These are phyloP conservation scores for Schrankia costaestrigalis DNA, from an alignment of 2,888 invertebrate species.

Conservation along the genomic window DNA sequence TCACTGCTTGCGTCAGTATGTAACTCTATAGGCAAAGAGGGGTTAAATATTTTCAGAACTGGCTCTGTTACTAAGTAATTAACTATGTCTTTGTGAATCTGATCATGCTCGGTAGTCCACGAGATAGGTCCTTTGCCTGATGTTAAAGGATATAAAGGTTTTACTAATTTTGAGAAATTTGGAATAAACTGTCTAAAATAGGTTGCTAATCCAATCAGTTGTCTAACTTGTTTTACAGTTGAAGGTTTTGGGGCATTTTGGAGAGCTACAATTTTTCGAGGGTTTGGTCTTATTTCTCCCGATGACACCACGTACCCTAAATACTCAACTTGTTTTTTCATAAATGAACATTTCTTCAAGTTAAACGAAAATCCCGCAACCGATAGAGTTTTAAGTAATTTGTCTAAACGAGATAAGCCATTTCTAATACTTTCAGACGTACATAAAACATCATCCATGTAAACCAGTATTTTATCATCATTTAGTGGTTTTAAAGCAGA, in stretches of 20 bases:
- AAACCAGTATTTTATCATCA: neutral
- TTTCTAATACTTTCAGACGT: neutral
- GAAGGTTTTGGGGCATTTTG: neutral
- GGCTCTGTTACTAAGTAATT: too few species aligned
- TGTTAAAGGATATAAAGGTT: too few species aligned
- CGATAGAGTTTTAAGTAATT: neutral
- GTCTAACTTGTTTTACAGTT: neutral
- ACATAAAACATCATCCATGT: neutral
- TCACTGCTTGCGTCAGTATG: too few species aligned
- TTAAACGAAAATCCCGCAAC: too few species aligned
- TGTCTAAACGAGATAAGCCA: neutral
- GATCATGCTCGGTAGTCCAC: too few species aligned
- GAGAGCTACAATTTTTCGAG: neutral
- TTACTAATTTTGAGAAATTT: too few species aligned
- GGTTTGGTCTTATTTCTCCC: neutral
- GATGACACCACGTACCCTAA: neutral
- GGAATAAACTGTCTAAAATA: neutral
- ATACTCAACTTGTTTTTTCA: neutral
- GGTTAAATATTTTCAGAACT: too few species aligned
- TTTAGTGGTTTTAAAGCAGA: neutral
- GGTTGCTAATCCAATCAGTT: neutral
- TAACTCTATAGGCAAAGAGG: too few species aligned
- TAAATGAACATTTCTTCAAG: neutral
- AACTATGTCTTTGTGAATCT: too few species aligned
- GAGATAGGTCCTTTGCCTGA: too few species aligned